These are phyloP conservation scores for Rhagoletis pomonella DNA, from an alignment of 1,140 invertebrate species.

Conservation along the genomic window DNA sequence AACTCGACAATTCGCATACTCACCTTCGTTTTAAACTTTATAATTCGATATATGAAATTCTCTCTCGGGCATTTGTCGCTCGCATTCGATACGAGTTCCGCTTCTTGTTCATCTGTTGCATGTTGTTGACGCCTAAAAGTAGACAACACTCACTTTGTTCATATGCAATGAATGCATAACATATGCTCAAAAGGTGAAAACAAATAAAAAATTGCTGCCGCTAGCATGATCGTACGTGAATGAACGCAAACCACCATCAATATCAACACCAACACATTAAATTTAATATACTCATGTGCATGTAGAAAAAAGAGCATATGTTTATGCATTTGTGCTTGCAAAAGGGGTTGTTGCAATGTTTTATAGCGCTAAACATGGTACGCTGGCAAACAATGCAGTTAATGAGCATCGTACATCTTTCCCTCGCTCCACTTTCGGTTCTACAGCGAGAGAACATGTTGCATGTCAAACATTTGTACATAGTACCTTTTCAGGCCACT, in stretches of 20 bases:
- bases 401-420: conserved; percentile 22
- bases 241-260: not conserved
- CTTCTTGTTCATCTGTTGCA: conserved; percentile 65
- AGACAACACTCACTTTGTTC: conserved; percentile 7
- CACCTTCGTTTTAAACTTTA: conserved; percentile 65
- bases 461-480: not conserved
- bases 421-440: not conserved
- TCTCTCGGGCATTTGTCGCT: conserved; percentile 61
- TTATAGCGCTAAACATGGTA: not conserved
- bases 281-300: not conserved
- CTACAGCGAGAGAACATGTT: not conserved
- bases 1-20: not conserved
- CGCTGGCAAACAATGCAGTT: conserved; percentile 26
- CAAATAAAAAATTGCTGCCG: conserved; percentile 29
- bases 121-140: conserved; percentile 60
- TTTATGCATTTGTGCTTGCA: conserved; percentile 15
- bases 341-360: conserved; percentile 27
- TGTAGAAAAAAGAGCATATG: not conserved
- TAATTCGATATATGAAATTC: conserved; percentile 68
- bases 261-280: not conserved
- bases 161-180: conserved; percentile 33
- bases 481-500: conserved; percentile 37
- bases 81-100: conserved; percentile 63
- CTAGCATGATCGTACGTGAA: not conserved
- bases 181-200: conserved; percentile 7